phyloP scores from a whole-genome alignment of 2,113 vertebrate genomes.

The Rhadina sibilatrix region DNA sequence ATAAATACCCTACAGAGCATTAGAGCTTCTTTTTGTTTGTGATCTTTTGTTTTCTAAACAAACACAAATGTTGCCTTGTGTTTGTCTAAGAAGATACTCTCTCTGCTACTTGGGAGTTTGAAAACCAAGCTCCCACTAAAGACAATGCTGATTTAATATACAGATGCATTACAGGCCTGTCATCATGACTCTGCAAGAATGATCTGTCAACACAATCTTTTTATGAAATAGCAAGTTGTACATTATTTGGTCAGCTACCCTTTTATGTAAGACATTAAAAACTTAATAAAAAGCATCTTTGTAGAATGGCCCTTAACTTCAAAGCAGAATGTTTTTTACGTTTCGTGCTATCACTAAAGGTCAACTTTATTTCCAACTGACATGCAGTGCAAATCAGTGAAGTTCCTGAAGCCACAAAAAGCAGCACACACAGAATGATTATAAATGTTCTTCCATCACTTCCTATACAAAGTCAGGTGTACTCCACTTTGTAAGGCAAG shows the following conservation, averaged over 20 bases:
- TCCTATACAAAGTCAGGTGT: background rate
- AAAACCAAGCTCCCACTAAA: background rate
- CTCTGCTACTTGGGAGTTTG: background rate
- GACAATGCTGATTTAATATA: background rate
- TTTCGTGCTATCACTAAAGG: background rate
- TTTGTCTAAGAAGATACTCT: background rate
- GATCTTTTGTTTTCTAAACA: background rate
- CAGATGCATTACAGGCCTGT: background rate
- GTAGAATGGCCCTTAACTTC: background rate
- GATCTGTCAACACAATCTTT: background rate
- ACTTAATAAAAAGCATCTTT: background rate
- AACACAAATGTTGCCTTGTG: background rate
- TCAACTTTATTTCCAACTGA: background rate
- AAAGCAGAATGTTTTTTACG: background rate
- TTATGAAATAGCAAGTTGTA: background rate
- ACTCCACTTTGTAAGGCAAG: background rate
- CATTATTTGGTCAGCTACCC: background rate
- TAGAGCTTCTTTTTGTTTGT: background rate
- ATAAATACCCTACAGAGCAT: background rate
- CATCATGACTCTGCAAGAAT: background rate
- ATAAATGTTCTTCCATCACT: background rate
- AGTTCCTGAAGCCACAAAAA: background rate
- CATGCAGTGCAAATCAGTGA: background rate
- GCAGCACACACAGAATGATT: background rate
- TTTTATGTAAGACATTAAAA: background rate